These are phyloP conservation scores for Coremacera marginata DNA, from an alignment of 2,888 invertebrate genomes.

Conservation along the genomic window DNA sequence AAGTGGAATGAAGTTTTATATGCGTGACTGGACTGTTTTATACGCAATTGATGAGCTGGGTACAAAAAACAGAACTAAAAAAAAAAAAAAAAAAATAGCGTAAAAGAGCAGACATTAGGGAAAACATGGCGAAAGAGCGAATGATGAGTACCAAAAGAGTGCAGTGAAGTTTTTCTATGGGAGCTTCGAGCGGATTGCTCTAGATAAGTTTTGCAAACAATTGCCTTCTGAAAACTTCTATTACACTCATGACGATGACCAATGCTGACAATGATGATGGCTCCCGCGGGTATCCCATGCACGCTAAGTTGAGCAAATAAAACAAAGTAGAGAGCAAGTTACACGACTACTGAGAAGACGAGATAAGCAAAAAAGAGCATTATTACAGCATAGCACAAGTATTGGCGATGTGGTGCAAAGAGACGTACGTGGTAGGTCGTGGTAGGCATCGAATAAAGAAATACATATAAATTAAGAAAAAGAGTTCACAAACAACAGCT, in stretches of 20 bases:
- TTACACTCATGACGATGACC: conserved; percentile 28
- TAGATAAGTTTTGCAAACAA: not conserved
- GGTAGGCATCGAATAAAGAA: not conserved
- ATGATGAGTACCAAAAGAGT: not conserved
- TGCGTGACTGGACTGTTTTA: conserved; percentile 14
- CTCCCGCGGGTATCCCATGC: not conserved
- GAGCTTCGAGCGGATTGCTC: not conserved
- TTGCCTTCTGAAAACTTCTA: conserved; percentile 20
- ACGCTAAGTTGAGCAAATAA: not conserved
- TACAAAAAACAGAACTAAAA: not conserved
- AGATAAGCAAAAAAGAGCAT: not conserved
- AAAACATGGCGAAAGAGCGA: not conserved
- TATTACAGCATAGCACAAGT: not conserved
- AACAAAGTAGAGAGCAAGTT: not conserved
- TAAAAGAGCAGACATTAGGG: not conserved
- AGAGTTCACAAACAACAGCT: not conserved
- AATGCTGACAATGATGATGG: conserved; percentile 27
- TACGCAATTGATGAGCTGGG: conserved; percentile 9
- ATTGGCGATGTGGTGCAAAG: not conserved
- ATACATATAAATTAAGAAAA: not conserved
- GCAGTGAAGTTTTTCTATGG: not conserved
- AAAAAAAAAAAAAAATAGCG: not conserved
- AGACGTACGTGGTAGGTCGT: not conserved
- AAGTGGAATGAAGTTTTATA: not conserved
- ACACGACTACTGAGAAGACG: not conserved